phyloP scores from a whole-genome alignment of 2,113 vertebrate genomes.

The Centrocercus urophasianus region DNA sequence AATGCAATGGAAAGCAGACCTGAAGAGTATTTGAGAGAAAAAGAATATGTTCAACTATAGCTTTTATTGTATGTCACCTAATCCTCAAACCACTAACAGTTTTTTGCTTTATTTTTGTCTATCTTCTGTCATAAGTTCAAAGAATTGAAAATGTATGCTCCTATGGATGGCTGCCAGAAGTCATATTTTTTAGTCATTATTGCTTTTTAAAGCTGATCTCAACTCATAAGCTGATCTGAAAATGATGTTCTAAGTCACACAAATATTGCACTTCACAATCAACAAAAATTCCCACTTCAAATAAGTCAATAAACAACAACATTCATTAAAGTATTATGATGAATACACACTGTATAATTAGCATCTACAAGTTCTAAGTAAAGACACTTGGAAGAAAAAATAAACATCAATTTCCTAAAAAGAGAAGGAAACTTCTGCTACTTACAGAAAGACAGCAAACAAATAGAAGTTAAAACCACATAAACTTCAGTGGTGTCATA shows the following conservation, averaged over 20 bases:
- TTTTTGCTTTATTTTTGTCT: slow-evolving; percentile 3
- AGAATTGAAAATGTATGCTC: background rate
- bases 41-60: background rate
- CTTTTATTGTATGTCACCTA: slow-evolving; percentile 25
- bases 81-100: slow-evolving; percentile 42
- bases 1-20: slow-evolving; percentile 56
- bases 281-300: background rate
- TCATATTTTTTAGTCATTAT: background rate
- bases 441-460: background rate
- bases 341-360: background rate
- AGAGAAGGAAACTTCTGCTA: background rate
- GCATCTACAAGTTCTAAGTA: background rate
- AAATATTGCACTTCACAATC: background rate
- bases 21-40: slow-evolving; percentile 52
- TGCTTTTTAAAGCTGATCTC: slow-evolving; percentile 32
- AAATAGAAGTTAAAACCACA: background rate
- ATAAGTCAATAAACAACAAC: background rate
- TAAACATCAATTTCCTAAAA: background rate
- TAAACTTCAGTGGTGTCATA: background rate
- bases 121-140: background rate
- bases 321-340: slow-evolving; percentile 5
- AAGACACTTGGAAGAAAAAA: background rate
- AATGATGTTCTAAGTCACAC: slow-evolving; percentile 31
- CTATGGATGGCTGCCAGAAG: slow-evolving; percentile 13
- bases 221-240: slow-evolving; percentile 42